Evolutionary conservation across 2,113 vertebrate genomes (phyloP).

Genomic region (Platysternon megacephalum): DNA sequence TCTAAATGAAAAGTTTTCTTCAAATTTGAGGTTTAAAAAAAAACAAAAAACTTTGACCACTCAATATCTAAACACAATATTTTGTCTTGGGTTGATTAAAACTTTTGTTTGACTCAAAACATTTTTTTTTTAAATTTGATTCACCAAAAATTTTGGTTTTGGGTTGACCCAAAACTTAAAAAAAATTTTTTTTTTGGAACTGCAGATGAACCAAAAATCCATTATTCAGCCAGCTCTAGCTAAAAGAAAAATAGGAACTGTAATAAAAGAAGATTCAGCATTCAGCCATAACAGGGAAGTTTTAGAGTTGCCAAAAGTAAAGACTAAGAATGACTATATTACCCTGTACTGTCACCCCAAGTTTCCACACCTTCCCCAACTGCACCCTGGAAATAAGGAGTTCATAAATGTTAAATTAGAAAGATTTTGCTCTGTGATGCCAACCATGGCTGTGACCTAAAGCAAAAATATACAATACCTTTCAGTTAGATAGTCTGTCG

Average conservation of each 20-base stretch:
- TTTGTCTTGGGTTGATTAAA: not conserved
- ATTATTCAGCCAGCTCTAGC: not conserved
- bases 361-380: constrained; percentile 2
- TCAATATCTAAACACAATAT: not conserved
- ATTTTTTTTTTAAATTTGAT: not conserved
- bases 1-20: not conserved
- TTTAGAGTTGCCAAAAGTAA: not conserved
- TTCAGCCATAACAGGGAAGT: not conserved
- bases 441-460: constrained; percentile 77
- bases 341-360: constrained; percentile 7
- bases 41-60: too few species aligned
- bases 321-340: not conserved
- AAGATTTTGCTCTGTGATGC: constrained; percentile 73
- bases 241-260: fast-evolving
- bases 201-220: not conserved
- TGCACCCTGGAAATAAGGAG: constrained; percentile 44
- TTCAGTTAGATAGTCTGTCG: constrained; percentile 68
- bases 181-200: not conserved
- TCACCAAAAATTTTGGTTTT: not conserved
- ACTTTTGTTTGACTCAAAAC: not conserved
- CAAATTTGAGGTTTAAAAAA: not conserved
- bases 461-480: constrained; percentile 77
- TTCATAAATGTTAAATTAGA: constrained; percentile 83
- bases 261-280: not conserved
- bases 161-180: not conserved